Conservation (phyloP, 2,113 vertebrate species). For the Leptodactylus fuscus region DNA sequence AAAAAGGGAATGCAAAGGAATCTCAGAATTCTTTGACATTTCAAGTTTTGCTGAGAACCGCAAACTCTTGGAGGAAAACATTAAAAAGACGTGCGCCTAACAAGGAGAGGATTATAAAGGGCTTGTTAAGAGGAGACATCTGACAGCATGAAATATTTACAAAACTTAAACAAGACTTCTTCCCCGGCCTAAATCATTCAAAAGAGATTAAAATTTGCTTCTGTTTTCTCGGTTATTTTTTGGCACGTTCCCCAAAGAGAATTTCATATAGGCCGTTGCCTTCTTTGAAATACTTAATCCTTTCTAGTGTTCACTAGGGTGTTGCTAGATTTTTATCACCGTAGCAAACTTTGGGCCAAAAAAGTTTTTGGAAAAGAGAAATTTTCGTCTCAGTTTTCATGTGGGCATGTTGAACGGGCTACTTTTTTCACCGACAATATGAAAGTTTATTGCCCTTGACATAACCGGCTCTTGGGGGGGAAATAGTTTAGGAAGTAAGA, state of each 20-base stretch:
- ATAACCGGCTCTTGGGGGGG: background rate
- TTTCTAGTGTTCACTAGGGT: constrained; percentile 16
- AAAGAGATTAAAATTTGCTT: constrained; percentile 30
- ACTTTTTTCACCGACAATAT: background rate
- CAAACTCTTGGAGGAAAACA: constrained; percentile 48
- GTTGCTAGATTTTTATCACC: background rate
- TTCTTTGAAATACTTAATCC: constrained; percentile 28
- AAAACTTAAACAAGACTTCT: constrained; percentile 49
- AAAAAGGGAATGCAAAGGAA: constrained; percentile 17
- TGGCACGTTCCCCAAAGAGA: constrained; percentile 13
- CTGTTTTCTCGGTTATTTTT: constrained; percentile 29
- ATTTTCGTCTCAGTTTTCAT: too few relatives aligned
- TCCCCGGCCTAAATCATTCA: constrained; percentile 26
- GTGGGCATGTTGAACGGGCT: background rate
- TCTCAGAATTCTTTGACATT: constrained; percentile 48
- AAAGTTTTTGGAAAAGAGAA: background rate
- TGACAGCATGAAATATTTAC: constrained; percentile 55
- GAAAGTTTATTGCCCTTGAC: background rate
- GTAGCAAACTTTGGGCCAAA: background rate
- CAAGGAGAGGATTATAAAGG: constrained; percentile 39
- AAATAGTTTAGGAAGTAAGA: background rate
- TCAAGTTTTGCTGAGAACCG: constrained; percentile 44
- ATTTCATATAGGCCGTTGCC: background rate
- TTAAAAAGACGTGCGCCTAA: constrained; percentile 47
- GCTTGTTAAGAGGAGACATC: constrained; percentile 34